Evolutionary conservation across 2,797 vertebrate genomes (phyloP), one percentile per base, ranked within the genome.

Genomic region (Sciaenops ocellatus): DNA sequence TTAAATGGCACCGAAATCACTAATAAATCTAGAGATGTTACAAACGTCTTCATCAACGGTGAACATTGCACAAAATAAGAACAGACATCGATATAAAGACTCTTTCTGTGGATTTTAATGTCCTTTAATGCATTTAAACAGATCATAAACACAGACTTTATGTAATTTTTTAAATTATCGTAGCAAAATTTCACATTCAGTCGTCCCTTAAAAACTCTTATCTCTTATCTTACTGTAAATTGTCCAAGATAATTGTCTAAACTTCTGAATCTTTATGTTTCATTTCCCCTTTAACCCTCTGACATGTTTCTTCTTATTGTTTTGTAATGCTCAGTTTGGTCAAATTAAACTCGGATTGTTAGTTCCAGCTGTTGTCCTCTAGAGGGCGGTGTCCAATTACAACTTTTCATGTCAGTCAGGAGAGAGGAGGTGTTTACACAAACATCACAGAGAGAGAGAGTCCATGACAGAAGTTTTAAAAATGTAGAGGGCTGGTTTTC

Each of bases 321-420:
- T 38, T 22, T 13, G 28, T 12, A 15, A 57, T 57, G 28, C 30
- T 34, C 42, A 61, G n/a, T 20, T 52, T 62, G 4, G 2, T 28
- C 3, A 24, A 18, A 16, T n/a, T 54, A 20, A 1, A 3, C 10
- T 34, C 24, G 1, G 16, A 63, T 2, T 5, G n/a, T 51, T 5
- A 16, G 4, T 1, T 64, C 0, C 18, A 30, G 10, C 3, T 6
- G 0, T 2, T 78, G 51, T 56, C 87, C 92, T 11, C 84, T 69
- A 79, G 92, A 85, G 85, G 82, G 74, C 73, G 63, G 24, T 84
- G 42, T 71, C 85, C 28, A 59, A 82, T 60, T 1, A 73, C 60
- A 84, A 59, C 79, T 71, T 62, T 3, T 15, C 18, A 26, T 41
- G 11, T 15, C 3, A 13, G 28, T 22, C 38, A 28, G 51, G 65